Evolutionary conservation across 2,888 invertebrate species (phyloP).

Genomic region (Aphodius granarius): DNA sequence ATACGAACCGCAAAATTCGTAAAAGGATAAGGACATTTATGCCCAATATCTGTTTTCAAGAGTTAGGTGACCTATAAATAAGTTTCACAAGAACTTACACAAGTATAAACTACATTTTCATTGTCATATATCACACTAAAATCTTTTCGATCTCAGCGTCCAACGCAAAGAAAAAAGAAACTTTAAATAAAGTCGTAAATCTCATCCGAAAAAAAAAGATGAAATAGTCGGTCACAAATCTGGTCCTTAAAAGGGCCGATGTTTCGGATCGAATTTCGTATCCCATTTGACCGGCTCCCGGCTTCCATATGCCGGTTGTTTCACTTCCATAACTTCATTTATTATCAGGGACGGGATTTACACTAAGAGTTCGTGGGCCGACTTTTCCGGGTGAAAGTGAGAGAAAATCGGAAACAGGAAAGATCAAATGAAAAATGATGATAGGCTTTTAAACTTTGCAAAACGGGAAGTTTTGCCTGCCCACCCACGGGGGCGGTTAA

Average conservation of each 20-base stretch:
- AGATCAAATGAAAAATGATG: slow-evolving; percentile 24
- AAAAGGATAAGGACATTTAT: too few relatives aligned
- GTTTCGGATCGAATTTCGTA: slow-evolving; percentile 9
- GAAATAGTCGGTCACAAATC: slow-evolving; percentile 16
- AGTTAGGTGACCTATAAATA: too few relatives aligned
- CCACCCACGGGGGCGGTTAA: slow-evolving; percentile 7
- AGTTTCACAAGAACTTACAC: too few relatives aligned
- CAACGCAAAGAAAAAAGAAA: slow-evolving; percentile 2
- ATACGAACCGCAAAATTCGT: too few relatives aligned
- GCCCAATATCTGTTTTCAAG: too few relatives aligned
- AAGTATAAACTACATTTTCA: too few relatives aligned
- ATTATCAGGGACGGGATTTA: slow-evolving; percentile 19
- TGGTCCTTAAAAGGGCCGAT: slow-evolving; percentile 2
- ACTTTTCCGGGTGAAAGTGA: slow-evolving; percentile 12
- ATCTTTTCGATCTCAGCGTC: slow-evolving; percentile 4
- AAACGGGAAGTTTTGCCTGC: slow-evolving; percentile 19
- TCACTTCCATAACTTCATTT: slow-evolving; percentile 21
- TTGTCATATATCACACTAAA: background rate
- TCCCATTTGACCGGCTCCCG: slow-evolving; percentile 7
- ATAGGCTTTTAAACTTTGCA: slow-evolving; percentile 23
- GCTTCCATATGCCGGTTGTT: slow-evolving; percentile 19
- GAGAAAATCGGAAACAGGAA: background rate
- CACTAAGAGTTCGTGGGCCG: slow-evolving; percentile 14
- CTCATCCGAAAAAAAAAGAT: background rate
- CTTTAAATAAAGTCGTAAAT: background rate